Evolutionary conservation across 2,113 vertebrate genomes (phyloP), one percentile per base, ranked within the genome.

Genomic region (Setophaga kirtlandii): DNA sequence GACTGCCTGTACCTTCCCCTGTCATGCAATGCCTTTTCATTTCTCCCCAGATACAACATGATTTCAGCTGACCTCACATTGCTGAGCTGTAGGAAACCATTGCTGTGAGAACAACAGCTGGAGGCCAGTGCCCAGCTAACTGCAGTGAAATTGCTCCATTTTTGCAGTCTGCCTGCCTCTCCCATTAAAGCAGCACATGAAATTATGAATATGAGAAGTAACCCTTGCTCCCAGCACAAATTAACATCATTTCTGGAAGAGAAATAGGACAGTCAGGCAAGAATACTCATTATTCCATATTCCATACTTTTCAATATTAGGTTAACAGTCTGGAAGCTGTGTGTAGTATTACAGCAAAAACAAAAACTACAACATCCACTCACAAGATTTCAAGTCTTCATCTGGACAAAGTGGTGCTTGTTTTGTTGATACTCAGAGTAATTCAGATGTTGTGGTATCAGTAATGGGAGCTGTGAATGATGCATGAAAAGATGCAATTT

Each of bases 391-490:
- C 65, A 41, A 17, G 39, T 12, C 31, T 30, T 84, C 63, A 52
- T 33, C 44, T 46, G 85, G 31, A 52, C 50, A 78, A 89, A 95
- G 60, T 12, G n/a, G 16, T 59, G 25, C 63, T 94, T 86, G 78
- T 69, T 77, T 82, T 90, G 62, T 52, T 85, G 80, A 84, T 64
- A 37, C 35, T 92, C 27, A 59, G 47, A 46, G 50, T 76, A 91
- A 95, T 90, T 96, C 89, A 75, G 75, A 86, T 50, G 49, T 33
- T 89, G 47, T 62, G 78, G 56, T 74, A 60, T 33, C 50, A 71
- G 64, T 93, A 94, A 97, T 92, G 62, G 89, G 60, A 78, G 71
- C 52, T 92, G 83, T 96, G 93, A 96, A 93, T 96, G 94, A 96
- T 95, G 86, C 77, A 95, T 93, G 93, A 89, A 94, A 91, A 94